Conservation (phyloP, 2,797 vertebrate genomes). For the Microctenopoma steveboyesi region DNA sequence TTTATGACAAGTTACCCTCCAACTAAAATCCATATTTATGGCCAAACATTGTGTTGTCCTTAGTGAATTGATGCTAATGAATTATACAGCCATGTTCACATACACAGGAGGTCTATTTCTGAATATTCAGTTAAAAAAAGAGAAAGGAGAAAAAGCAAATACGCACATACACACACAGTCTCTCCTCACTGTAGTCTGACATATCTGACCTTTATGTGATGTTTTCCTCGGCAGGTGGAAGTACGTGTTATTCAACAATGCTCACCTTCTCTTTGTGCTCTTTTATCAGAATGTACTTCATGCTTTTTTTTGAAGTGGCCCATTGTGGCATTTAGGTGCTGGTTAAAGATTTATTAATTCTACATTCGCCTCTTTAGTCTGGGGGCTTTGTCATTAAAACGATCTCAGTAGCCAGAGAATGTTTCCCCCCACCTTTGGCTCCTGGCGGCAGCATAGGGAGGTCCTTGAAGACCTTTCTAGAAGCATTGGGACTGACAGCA, state of each 20-base stretch:
- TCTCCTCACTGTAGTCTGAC: slow-evolving; percentile 1
- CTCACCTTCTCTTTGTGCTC: slow-evolving; percentile 22
- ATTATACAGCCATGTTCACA: not conserved
- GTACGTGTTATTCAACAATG: slow-evolving; percentile 16
- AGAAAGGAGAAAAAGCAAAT: not conserved
- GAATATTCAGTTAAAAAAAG: slow-evolving; percentile 3
- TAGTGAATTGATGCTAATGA: slow-evolving; percentile 4
- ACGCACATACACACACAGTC: not conserved
- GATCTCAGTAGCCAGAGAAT: slow-evolving; percentile 44
- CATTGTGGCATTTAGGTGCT: slow-evolving; percentile 39
- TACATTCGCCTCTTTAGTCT: slow-evolving; percentile 34
- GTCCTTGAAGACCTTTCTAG: slow-evolving; percentile 60
- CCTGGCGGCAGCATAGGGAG: slow-evolving; percentile 34
- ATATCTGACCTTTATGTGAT: slow-evolving; percentile 21
- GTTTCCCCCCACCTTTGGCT: slow-evolving; percentile 41
- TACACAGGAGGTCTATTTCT: not conserved
- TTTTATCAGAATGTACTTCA: slow-evolving; percentile 47
- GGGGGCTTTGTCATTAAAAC: slow-evolving; percentile 63
- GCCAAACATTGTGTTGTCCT: not conserved
- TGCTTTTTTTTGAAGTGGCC: slow-evolving; percentile 40
- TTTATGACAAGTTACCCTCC: slow-evolving; percentile 11
- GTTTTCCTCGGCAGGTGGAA: slow-evolving; percentile 15
- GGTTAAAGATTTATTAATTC: slow-evolving; percentile 65
- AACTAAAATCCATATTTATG: slow-evolving; percentile 24
- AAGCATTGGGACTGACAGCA: slow-evolving; percentile 59